Conservation (phyloP, 2,113 vertebrate genomes). For the Macaca mulatta region DNA sequence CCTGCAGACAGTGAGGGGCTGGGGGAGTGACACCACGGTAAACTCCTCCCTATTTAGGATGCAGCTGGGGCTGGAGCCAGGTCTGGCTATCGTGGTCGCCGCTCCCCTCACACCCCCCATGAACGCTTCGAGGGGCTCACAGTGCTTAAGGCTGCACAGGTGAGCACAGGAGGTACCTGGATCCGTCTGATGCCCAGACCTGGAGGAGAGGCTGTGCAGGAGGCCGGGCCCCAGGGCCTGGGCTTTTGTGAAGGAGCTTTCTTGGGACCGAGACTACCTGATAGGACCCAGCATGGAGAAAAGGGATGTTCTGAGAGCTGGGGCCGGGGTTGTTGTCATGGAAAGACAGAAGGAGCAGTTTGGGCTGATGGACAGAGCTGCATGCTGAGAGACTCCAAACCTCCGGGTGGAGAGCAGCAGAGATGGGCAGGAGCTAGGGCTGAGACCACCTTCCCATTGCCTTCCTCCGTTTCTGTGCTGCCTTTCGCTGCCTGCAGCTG, state of each 20-base stretch:
- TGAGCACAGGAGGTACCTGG: constrained; percentile 61
- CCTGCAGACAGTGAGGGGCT: background rate
- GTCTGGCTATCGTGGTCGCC: constrained; percentile 88
- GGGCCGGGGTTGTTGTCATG: background rate
- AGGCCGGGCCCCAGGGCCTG: background rate
- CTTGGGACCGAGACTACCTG: background rate
- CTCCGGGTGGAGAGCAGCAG: background rate
- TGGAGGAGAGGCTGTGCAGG: background rate
- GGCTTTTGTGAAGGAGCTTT: background rate
- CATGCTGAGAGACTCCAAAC: background rate
- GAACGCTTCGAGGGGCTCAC: constrained; percentile 96
- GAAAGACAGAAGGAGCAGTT: background rate
- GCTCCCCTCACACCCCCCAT: constrained; percentile 95
- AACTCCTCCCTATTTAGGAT: constrained; percentile 73
- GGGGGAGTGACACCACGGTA: no score
- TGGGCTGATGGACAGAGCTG: background rate
- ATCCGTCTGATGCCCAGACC: background rate
- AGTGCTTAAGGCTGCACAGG: constrained; percentile 91
- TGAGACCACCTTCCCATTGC: background rate
- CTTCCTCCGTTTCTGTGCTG: background rate
- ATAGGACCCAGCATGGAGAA: background rate
- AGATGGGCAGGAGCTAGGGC: background rate
- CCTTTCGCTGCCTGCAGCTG: constrained; percentile 82
- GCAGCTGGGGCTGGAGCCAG: constrained; percentile 88
- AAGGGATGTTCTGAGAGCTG: no score